phyloP scores from a whole-genome alignment of 2,888 invertebrate genomes.

The Eupithecia subumbrata region DNA sequence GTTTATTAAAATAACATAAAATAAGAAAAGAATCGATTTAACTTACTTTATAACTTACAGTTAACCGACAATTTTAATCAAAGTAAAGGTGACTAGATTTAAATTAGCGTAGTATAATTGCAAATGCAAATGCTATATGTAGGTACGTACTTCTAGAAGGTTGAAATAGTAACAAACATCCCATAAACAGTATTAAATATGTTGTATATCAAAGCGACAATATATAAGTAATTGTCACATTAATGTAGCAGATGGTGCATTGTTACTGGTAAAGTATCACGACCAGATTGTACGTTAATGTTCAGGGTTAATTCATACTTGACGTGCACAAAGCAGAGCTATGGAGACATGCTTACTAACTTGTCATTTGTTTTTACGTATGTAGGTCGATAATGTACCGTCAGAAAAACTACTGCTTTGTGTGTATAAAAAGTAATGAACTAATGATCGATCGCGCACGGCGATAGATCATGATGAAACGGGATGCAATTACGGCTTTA shows the following conservation, averaged over 20 bases:
- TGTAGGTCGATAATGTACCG: not conserved
- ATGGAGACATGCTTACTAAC: not conserved
- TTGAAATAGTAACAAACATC: not conserved
- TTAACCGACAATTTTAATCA: no score
- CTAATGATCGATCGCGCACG: not conserved
- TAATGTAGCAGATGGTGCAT: conserved; percentile 13
- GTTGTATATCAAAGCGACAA: conserved; percentile 20
- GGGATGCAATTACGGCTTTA: not conserved
- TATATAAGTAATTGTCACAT: not conserved
- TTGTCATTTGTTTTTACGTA: not conserved
- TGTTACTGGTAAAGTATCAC: conserved; percentile 13
- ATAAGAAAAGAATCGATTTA: no score
- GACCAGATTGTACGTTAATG: conserved; percentile 1
- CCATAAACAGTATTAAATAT: not conserved
- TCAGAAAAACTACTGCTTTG: not conserved
- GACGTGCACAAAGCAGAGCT: not conserved
- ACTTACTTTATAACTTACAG: no score
- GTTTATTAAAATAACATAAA: no score
- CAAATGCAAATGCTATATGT: no score
- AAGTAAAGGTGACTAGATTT: no score
- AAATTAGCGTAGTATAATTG: no score
- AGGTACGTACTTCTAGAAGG: not conserved
- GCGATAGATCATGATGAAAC: not conserved
- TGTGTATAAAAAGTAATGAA: not conserved
- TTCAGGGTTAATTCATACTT: conserved; percentile 6